Base-by-base conservation (phyloP, 2,888 invertebrate species). In the Amorpha juglandis region DNA sequence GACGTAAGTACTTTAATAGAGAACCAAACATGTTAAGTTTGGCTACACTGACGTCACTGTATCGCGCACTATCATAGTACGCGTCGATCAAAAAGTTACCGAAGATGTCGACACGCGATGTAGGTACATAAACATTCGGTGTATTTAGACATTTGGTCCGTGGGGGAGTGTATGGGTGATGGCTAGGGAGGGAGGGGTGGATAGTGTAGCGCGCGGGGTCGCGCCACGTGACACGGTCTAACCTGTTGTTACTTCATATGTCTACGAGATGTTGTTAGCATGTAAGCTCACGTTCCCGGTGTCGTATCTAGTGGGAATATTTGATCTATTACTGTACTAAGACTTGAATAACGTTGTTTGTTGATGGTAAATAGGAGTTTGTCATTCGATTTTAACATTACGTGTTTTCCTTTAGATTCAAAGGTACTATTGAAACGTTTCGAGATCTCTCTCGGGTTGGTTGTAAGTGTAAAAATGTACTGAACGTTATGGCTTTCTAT, bases 311-410 rank as follows among this genome's bases (percentile, higher is more conserved):
- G 51, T 52, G 66, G 66, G 62, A 27, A 47, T 21, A 35, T 63
- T 72, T 78, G 77, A 78, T 83, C 78, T 83, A 79, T 79, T 81
- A 83, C 82, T 85, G 75, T 80, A 76, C 78, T 83, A 84, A 88
- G 87, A 88, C 83, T 84, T 86, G 78, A 82, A 79, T 84, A 85
- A 85, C 76, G 87, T 90, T 89, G 88, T 89, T 86, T 89, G 89
- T 90, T 91, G 80, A 89, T 74, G 9, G 38, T 87, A 84, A 85
- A 84, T 87, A 84, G 82, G 80, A 55, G 48, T 65, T 65, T 45
- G 64, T 55, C 35, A 47, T 65, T 65, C 64, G 48, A 65, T 65
- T 64, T 58, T 58, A 65, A 55, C 58, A 58, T 42, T 58, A 58
- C 58, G 58, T 58, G 42, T 58, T 38, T 58, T 58, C 42, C 9